phyloP scores from a whole-genome alignment of 1,140 invertebrate genomes.

The Brachionus sp. region DNA sequence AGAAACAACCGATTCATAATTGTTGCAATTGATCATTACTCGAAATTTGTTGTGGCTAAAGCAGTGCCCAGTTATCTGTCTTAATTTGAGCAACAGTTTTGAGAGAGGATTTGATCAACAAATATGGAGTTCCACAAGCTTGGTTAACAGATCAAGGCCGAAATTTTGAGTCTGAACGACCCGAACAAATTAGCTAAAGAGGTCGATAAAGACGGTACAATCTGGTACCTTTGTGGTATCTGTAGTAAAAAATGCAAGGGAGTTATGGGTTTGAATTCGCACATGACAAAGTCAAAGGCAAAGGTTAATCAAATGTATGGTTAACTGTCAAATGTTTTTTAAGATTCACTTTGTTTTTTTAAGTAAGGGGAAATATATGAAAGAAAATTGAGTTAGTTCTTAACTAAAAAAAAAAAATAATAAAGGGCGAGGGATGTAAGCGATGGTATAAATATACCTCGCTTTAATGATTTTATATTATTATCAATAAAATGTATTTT shows the following conservation, averaged over 20 bases:
- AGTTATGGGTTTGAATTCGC: neutral
- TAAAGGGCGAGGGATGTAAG: neutral
- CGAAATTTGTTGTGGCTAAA: neutral
- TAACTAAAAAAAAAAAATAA: neutral
- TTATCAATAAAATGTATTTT: neutral
- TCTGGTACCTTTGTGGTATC: neutral
- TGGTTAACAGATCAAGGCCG: conserved; percentile 47
- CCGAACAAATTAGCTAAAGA: neutral
- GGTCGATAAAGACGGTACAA: neutral
- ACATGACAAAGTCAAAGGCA: neutral
- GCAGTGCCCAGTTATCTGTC: neutral
- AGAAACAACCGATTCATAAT: neutral
- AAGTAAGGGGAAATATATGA: neutral
- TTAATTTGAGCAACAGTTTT: neutral
- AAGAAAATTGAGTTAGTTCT: neutral
- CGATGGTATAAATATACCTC: neutral
- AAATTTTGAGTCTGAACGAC: conserved; percentile 48
- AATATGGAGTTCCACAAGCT: conserved; percentile 46
- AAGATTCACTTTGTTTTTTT: neutral
- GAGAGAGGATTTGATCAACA: conserved; percentile 46
- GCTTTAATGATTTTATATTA: neutral
- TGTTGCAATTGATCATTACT: neutral
- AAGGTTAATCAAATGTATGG: neutral
- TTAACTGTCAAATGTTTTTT: neutral
- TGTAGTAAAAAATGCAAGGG: neutral